Evolutionary conservation across 2,888 invertebrate species (phyloP).

Genomic region (Acleris laterana): DNA sequence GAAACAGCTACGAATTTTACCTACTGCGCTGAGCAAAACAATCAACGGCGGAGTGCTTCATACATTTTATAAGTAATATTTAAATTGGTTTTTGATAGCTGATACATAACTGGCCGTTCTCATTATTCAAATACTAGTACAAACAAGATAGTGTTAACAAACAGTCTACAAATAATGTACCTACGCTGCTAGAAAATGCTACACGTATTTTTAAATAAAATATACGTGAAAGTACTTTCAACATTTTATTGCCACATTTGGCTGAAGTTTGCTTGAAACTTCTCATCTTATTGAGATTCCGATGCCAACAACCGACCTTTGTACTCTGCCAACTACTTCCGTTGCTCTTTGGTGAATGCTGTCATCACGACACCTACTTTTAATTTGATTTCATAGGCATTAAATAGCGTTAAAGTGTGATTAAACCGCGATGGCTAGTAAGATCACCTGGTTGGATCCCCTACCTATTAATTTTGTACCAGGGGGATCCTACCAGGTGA

Average conservation of each 20-base stretch:
- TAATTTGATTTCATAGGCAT: no score
- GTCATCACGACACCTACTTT: neutral
- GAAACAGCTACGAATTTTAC: slow-evolving; percentile 23
- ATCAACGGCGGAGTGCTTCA: neutral
- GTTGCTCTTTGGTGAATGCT: slow-evolving; percentile 45
- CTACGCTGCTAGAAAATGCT: slow-evolving; percentile 25
- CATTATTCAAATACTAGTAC: neutral
- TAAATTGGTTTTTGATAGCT: no score
- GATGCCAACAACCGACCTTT: slow-evolving; percentile 59
- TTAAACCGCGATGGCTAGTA: no score
- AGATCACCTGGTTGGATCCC: no score
- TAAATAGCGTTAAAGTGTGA: no score
- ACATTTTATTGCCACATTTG: slow-evolving; percentile 61
- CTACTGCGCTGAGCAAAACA: slow-evolving; percentile 6
- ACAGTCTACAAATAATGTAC: slow-evolving; percentile 24
- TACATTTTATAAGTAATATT: neutral
- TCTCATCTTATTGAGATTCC: slow-evolving; percentile 53
- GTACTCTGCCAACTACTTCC: slow-evolving; percentile 55
- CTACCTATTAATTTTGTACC: no score
- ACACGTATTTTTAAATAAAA: slow-evolving; percentile 15
- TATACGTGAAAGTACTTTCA: slow-evolving; percentile 24
- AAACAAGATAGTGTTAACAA: neutral
- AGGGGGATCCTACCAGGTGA: no score
- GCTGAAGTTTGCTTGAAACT: slow-evolving; percentile 52
- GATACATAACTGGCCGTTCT: no score